Evolutionary conservation across 2,113 vertebrate species (phyloP).

Genomic region (Zingel zingel): DNA sequence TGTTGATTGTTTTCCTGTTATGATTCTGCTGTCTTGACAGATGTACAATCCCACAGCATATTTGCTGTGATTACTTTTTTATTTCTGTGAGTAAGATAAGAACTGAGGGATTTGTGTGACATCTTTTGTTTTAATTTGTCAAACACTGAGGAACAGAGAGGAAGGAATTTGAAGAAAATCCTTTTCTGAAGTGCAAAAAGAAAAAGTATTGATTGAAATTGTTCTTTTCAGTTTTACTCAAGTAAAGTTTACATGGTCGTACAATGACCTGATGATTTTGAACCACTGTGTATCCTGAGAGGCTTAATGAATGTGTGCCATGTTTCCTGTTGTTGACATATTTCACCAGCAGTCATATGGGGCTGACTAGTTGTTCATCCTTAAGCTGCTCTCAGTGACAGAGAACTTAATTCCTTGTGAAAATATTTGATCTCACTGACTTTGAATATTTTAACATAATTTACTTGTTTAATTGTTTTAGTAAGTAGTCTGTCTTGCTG

Average conservation of each 20-base stretch:
- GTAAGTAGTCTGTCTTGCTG: background rate
- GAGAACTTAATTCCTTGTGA: background rate
- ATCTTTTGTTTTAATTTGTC: conserved; percentile 2
- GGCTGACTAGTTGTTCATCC: background rate
- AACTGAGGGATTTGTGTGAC: background rate
- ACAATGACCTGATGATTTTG: conserved; percentile 10
- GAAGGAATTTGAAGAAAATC: background rate
- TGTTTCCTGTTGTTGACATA: conserved; percentile 48
- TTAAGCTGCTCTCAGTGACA: background rate
- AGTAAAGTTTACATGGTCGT: background rate
- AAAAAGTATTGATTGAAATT: background rate
- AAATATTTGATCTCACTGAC: background rate
- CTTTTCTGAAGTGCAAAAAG: background rate
- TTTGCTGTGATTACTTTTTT: conserved; percentile 11
- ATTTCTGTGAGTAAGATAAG: background rate
- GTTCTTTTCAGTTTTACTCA: conserved; percentile 2
- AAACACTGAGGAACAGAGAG: background rate
- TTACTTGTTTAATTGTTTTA: background rate
- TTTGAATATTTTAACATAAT: background rate
- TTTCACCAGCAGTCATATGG: conserved; percentile 18
- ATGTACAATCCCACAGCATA: conserved; percentile 10
- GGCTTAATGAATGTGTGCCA: conserved; percentile 26
- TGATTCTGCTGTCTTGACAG: conserved; percentile 9
- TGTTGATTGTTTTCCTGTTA: background rate
- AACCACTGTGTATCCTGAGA: conserved; percentile 16